Base-by-base conservation (phyloP, 2,113 vertebrate genomes). In the Periophthalmus modestus region DNA sequence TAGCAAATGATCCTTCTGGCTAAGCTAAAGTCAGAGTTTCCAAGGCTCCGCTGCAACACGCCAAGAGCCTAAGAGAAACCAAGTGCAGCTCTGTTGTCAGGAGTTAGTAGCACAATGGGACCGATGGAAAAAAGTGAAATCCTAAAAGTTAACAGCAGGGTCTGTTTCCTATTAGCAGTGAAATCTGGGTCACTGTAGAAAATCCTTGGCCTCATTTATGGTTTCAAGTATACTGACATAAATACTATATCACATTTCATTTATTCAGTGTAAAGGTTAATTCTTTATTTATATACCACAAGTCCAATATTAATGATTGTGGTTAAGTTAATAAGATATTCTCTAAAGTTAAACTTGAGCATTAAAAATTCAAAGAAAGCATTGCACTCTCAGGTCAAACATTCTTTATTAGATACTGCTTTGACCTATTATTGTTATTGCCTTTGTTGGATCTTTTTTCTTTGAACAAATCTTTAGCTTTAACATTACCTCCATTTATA, bases 71-170 rank as follows among this genome's bases (percentile, higher is more conserved):
- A 0, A 33, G 69, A 69, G 63, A 88, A 77, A 84, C 24, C 34
- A 39, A 39, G 10, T 36, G 68, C 68, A 71, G 71, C 72, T 78
- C 66, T 36, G 78, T 43, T 66, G 74, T 77, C 78, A 79, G 83
- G 52, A 77, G 87, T 82, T 84, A 52, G 43, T 87, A 89, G 88
- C 69, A 50, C 33, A 82, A 67, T 61, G 75, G 77, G 87, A 91
- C 81, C 89, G 79, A 79, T 74, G 52, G 65, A 78, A 58, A n/a
- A 68, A 55, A 55, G 52, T 55, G 52, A 55, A 55, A 55, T 55
- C 19, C 52, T 55, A 9, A 66, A 73, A 69, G 83, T 79, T 77
- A 80, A 80, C 19, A 24, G 23, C 57, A 28, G 23, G 7, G 11
- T 24, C 11, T 59, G 57, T 59, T 59, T 59, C 21, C 21, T 59